These are phyloP conservation scores for Drosophila prolongata DNA, from an alignment of 2,888 invertebrate genomes.

Conservation along the genomic window DNA sequence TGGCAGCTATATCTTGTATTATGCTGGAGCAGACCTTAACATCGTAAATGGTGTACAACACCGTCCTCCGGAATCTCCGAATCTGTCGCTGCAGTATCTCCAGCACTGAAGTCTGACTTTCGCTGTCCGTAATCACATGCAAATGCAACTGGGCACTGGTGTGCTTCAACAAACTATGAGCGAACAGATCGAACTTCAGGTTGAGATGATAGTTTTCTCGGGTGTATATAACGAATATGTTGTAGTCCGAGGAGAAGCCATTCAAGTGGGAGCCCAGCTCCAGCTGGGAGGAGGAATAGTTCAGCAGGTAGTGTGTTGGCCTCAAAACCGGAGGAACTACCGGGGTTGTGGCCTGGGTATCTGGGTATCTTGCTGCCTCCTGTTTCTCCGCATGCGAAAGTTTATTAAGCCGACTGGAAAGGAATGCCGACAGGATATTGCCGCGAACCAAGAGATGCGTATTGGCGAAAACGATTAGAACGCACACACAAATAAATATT, in stretches of 20 bases:
- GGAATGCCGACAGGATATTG: conserved; percentile 70
- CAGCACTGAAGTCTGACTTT: conserved; percentile 86
- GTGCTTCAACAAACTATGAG: conserved; percentile 82
- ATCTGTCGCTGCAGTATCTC: conserved; percentile 84
- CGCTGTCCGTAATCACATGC: conserved; percentile 87
- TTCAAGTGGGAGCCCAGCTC: conserved; percentile 49
- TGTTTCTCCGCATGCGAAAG: conserved; percentile 44
- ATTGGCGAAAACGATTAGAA: conserved; percentile 82
- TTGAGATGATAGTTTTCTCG: conserved; percentile 83
- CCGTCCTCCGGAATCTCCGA: conserved; percentile 83
- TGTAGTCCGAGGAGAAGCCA: conserved; percentile 73
- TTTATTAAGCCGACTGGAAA: conserved; percentile 54
- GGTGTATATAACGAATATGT: conserved; percentile 83
- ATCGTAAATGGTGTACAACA: conserved; percentile 86
- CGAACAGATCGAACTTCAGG: conserved; percentile 83
- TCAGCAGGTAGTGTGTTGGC: conserved; percentile 63
- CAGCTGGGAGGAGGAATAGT: conserved; percentile 56
- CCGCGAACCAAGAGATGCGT: conserved; percentile 75
- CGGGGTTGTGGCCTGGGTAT: conserved; percentile 41
- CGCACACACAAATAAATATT: conserved; percentile 77
- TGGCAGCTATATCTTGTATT: conserved; percentile 87
- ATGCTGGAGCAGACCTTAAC: conserved; percentile 86
- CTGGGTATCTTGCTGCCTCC: conserved; percentile 43
- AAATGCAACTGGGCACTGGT: conserved; percentile 85
- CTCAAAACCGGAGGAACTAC: conserved; percentile 42